Evolutionary conservation across 2,888 invertebrate genomes (phyloP).

Genomic region (Dichetophora obliterata): DNA sequence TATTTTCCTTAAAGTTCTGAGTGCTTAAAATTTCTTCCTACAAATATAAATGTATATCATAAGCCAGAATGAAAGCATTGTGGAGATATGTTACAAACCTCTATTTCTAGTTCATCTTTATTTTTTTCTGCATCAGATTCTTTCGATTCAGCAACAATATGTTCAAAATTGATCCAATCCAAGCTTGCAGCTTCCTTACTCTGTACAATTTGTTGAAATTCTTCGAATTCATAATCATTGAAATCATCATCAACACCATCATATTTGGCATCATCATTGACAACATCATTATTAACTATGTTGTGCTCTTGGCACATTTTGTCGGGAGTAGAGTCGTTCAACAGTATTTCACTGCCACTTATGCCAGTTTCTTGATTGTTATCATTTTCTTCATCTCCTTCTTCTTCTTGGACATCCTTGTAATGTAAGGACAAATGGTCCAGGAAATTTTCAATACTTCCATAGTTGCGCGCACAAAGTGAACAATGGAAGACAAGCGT

Average conservation of each 20-base stretch:
- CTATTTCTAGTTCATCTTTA: conserved; percentile 51
- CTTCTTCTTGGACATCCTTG: not conserved
- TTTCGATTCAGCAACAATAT: not conserved
- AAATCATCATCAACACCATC: not conserved
- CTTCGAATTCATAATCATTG: not conserved
- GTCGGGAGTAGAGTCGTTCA: not conserved
- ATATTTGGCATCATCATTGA: too few relatives aligned
- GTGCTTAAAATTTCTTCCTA: not conserved
- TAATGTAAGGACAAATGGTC: conserved; percentile 34
- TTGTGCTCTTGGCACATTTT: not conserved
- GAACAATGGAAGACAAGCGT: conserved; percentile 45
- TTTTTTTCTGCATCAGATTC: conserved; percentile 70
- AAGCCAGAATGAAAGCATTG: not conserved
- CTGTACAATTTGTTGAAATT: too few relatives aligned
- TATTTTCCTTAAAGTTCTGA: too few relatives aligned
- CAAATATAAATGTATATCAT: conserved; percentile 67
- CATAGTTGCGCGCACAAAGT: conserved; percentile 45
- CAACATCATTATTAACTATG: not conserved
- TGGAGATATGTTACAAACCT: conserved; percentile 57
- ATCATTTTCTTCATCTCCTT: not conserved
- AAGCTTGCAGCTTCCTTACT: not conserved
- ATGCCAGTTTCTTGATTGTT: not conserved
- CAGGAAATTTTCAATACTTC: conserved; percentile 41
- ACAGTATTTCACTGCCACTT: too few relatives aligned
- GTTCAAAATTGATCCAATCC: not conserved